phyloP scores from a whole-genome alignment of 2,113 vertebrate genomes.

The Prionailurus viverrinus region DNA sequence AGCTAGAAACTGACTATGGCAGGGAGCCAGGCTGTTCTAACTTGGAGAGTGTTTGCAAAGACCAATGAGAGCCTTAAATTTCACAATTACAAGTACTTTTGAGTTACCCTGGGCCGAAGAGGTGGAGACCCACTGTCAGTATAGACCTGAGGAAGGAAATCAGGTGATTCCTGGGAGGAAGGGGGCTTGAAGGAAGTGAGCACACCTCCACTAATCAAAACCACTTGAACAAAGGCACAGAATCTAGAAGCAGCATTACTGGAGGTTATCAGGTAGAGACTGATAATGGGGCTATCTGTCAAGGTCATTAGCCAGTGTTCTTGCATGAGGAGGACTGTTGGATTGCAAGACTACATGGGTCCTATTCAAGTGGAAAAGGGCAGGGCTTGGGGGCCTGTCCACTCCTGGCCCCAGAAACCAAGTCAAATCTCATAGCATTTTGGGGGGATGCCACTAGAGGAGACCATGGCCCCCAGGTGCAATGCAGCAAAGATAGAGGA shows the following conservation, averaged over 20 bases:
- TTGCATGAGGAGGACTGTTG: background rate
- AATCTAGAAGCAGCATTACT: background rate
- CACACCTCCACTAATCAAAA: background rate
- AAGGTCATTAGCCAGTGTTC: background rate
- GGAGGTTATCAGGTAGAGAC: background rate
- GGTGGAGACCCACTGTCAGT: background rate
- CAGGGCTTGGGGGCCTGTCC: background rate
- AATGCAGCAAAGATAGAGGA: background rate
- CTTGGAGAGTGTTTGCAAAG: background rate
- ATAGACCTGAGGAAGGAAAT: background rate
- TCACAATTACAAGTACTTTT: background rate
- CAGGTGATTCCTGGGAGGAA: background rate
- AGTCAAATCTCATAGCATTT: conserved; percentile 13
- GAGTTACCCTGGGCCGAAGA: background rate
- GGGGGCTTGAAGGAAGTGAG: background rate
- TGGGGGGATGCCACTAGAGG: background rate
- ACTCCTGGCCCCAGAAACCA: background rate
- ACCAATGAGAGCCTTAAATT: background rate
- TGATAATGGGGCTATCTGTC: background rate
- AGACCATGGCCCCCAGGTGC: background rate
- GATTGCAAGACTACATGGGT: background rate
- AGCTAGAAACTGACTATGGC: background rate
- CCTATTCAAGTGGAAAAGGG: background rate
- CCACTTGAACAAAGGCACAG: background rate
- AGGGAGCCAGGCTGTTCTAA: background rate